Percentiles rank a stretch among this genome's conserved stretches.
These are phyloP conservation scores for Taenioides sp. DNA, from an alignment of 2,797 vertebrate species.

Conservation along the genomic window DNA sequence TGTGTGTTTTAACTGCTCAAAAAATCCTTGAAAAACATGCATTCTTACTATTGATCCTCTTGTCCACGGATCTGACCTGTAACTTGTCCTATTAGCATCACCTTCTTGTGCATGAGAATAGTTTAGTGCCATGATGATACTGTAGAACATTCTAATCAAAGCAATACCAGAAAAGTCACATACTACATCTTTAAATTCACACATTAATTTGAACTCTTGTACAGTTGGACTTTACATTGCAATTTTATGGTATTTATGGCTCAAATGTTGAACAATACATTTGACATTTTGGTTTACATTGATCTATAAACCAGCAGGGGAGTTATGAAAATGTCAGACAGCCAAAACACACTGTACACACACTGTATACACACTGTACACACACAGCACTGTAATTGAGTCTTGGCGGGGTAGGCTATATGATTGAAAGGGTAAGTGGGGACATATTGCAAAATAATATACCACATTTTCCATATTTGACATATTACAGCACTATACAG, in stretches of 20 bases:
- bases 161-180: too few species aligned
- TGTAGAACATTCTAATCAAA: too few species aligned
- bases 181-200: too few species aligned
- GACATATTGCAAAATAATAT: background rate
- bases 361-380: background rate
- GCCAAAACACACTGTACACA: background rate
- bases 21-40: too few species aligned
- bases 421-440: background rate
- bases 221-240: too few species aligned
- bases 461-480: constrained; percentile 10
- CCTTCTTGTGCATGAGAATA: too few species aligned
- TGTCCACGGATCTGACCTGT: too few species aligned
- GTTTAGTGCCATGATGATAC: too few species aligned
- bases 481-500: constrained; percentile 6
- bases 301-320: background rate
- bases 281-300: background rate
- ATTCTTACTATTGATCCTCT: too few species aligned
- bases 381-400: background rate
- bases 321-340: background rate
- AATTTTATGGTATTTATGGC: background rate
- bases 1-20: too few species aligned
- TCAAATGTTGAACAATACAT: background rate
- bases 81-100: too few species aligned
- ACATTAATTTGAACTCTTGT: too few species aligned
- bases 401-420: background rate